Conservation (phyloP, 2,797 vertebrate genomes). For the Hemitrygon akajei region DNA sequence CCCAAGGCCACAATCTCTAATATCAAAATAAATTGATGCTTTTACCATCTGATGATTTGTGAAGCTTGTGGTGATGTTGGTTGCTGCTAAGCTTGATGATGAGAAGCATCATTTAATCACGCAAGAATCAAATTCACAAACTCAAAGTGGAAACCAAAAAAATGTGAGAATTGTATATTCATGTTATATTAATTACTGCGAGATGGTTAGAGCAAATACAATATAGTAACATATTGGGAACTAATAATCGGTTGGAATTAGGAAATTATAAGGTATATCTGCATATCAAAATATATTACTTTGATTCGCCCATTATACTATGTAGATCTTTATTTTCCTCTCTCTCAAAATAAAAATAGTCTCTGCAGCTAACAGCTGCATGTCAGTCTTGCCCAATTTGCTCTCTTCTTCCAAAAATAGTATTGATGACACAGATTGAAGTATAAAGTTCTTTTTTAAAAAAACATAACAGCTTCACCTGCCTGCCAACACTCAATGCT, state of each 20-base stretch:
- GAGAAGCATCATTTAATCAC: background rate
- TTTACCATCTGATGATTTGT: slow-evolving; percentile 58
- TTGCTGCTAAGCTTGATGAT: slow-evolving; percentile 44
- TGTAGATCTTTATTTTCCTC: background rate
- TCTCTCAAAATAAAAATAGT: background rate
- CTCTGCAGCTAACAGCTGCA: background rate
- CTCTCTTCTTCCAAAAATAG: background rate
- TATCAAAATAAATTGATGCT: slow-evolving; percentile 62
- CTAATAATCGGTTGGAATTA: background rate
- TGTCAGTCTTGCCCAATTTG: background rate
- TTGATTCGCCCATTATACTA: background rate
- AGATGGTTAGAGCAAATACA: too few relatives aligned
- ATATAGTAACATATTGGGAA: too few relatives aligned
- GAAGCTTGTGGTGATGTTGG: slow-evolving; percentile 51
- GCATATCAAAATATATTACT: background rate
- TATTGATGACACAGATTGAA: background rate
- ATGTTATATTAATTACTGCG: slow-evolving; percentile 10
- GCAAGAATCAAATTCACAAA: background rate
- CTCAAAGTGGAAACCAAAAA: background rate
- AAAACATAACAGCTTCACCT: background rate
- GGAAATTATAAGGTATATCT: background rate
- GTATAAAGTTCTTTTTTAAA: background rate
- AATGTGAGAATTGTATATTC: background rate
- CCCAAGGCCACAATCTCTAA: slow-evolving; percentile 49
- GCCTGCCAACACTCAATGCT: background rate